Evolutionary conservation across 2,797 vertebrate genomes (phyloP).

Genomic region (Falco cherrug): DNA sequence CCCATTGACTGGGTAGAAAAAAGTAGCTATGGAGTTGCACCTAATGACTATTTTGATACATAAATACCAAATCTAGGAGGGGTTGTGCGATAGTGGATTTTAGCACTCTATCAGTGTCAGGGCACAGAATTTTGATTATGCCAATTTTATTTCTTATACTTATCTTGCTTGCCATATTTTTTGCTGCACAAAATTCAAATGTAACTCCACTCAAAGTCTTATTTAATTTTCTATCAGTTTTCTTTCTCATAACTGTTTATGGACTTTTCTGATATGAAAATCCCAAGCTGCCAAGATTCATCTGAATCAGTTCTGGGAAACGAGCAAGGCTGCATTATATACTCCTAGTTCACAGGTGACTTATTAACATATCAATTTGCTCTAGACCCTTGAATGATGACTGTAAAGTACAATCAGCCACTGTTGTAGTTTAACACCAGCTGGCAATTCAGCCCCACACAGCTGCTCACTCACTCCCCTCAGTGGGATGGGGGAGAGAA

Average conservation of each 20-base stretch:
- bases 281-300: slow-evolving; percentile 13
- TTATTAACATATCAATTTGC: slow-evolving; percentile 3
- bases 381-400: neutral
- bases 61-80: neutral
- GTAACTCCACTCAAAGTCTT: neutral
- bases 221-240: neutral
- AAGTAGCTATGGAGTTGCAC: neutral
- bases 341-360: neutral
- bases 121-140: slow-evolving; percentile 17
- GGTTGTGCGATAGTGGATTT: neutral
- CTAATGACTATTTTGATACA: slow-evolving; percentile 6
- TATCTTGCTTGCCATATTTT: slow-evolving; percentile 18
- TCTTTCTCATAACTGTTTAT: neutral
- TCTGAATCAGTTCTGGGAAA: neutral
- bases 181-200: neutral
- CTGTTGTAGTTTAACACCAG: neutral
- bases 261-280: slow-evolving; percentile 1
- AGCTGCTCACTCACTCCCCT: neutral
- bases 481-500: neutral
- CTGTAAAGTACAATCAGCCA: neutral
- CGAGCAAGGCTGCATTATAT: neutral
- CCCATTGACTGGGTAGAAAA: neutral
- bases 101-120: neutral
- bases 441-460: neutral
- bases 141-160: neutral